Base-by-base conservation (phyloP, 2,797 vertebrate species). In the Anabas testudineus region DNA sequence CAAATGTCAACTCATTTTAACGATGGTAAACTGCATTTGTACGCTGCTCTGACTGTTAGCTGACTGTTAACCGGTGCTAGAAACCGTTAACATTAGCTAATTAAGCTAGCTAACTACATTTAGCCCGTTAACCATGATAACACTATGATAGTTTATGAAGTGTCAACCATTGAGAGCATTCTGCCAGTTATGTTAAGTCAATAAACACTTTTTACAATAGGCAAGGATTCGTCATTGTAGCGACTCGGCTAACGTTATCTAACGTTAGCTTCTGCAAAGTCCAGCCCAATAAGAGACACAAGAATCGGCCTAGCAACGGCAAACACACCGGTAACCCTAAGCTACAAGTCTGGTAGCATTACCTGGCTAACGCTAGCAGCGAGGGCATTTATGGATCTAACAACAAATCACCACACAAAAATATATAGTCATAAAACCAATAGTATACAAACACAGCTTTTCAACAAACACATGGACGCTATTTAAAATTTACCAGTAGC, bases 241-340 rank as follows among this genome's bases (percentile, higher is more conserved):
- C 67, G 24, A 26, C 0, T 58, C 36, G 6, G 60, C 43, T 80
- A 76, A 61, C 19, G 60, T 43, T 80, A 76, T 61, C 19, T 8
- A 41, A 3, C 64, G 53, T 32, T 52, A 74, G 67, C 60, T 47
- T 7, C 1, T 26, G n/a, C 14, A 34, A 58, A 76, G 30, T 0
- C 3, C 45, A 67, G 41, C 65, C 65, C 18, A 8, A 10, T 37
- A 52, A 24, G 53, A 67, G 47, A 67, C 49, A 49, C 54, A 58
- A 57, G n/a, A n/a, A 80, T 72, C 62, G 85, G 85, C 85, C 88
- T 89, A 80, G 89, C 90, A 90, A 90, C 87, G 30, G 21, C 87
- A 87, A 89, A 90, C 90, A 92, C 79, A 75, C 65, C 3, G 84
- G 84, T 72, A 74, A 82, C 87, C 87, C 86, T 70, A 28, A 71